Evolutionary conservation across 2,113 vertebrate species (phyloP).

Genomic region (Toxotes jaculatrix): DNA sequence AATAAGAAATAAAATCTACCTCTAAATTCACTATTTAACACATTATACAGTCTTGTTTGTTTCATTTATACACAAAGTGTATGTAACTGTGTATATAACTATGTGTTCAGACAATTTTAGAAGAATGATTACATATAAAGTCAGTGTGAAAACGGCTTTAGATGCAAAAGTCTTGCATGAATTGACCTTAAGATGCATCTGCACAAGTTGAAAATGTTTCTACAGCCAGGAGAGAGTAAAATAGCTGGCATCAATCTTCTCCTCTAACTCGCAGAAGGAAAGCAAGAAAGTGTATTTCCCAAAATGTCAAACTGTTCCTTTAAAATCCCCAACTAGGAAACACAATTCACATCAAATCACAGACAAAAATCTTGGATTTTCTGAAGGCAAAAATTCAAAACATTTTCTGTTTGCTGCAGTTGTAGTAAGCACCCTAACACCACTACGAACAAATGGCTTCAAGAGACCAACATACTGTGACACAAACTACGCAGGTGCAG

Average conservation of each 20-base stretch:
- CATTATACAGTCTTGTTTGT: neutral
- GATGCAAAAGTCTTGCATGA: neutral
- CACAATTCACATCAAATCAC: neutral
- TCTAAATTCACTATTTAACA: neutral
- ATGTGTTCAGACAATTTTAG: neutral
- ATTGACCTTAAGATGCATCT: neutral
- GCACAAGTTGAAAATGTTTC: neutral
- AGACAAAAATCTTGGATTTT: neutral
- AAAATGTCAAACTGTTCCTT: neutral
- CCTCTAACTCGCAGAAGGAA: neutral
- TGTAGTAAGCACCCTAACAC: neutral
- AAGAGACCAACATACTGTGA: constrained; percentile 11
- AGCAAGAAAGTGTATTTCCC: neutral
- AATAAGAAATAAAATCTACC: neutral
- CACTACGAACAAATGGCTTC: constrained; percentile 29
- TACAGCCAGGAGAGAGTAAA: neutral
- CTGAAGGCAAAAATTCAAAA: neutral
- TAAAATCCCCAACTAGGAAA: neutral
- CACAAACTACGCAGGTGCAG: constrained; percentile 40
- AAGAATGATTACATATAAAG: neutral
- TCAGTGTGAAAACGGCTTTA: neutral
- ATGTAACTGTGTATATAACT: no score
- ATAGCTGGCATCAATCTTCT: neutral
- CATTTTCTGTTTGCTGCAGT: neutral
- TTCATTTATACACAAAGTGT: neutral